A percentile compares a stretch with the other conserved stretches of the same genome.
phyloP scores from a whole-genome alignment of 2,113 vertebrate genomes.

The Procavia capensis region DNA sequence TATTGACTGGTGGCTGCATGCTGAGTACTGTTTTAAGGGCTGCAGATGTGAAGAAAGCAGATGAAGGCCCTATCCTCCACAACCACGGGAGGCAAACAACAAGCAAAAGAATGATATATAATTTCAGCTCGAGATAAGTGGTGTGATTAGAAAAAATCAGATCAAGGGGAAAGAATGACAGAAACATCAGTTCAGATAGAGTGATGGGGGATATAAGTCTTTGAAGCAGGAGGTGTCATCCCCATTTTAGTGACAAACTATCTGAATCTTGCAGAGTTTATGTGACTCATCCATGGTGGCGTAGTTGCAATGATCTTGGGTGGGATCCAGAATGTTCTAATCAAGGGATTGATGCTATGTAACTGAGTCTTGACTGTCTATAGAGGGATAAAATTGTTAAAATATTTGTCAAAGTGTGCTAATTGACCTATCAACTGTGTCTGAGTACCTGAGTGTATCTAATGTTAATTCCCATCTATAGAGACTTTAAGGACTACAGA shows the following conservation, averaged over 20 bases:
- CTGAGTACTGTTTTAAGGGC: background rate
- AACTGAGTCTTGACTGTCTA: slow-evolving; percentile 20
- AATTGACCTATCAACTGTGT: background rate
- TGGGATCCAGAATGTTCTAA: background rate
- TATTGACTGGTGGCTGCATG: background rate
- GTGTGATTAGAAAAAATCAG: background rate
- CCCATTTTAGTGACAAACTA: background rate
- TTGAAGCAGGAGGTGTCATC: background rate
- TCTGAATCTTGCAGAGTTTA: background rate
- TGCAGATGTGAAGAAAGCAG: background rate
- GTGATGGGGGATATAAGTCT: background rate
- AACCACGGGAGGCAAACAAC: background rate
- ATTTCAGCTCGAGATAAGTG: background rate
- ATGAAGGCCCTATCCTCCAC: background rate
- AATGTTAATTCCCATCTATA: background rate
- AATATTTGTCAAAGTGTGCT: background rate
- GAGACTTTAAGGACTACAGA: background rate
- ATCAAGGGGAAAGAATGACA: background rate
- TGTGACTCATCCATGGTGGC: background rate
- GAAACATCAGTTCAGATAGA: background rate
- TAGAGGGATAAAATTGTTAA: slow-evolving; percentile 19
- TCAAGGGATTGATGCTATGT: background rate
- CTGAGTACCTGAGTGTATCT: background rate
- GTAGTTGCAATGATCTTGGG: background rate
- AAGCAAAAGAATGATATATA: background rate